phyloP scores from a whole-genome alignment of 92 coral and sea anemone species.

The Zoanthus gigantus region DNA sequence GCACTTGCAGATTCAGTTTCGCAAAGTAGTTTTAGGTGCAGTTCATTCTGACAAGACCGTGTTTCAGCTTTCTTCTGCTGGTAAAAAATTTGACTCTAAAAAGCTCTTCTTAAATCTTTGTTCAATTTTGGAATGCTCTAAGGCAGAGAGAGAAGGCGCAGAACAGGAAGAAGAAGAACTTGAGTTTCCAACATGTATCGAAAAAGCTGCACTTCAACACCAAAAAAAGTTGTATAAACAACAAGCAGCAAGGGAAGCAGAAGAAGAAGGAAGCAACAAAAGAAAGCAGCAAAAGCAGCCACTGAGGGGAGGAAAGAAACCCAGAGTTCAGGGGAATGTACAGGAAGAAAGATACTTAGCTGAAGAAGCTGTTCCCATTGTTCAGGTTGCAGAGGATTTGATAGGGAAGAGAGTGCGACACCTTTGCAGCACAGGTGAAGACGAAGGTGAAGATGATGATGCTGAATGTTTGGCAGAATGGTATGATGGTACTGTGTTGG shows the following conservation, averaged over 20 bases:
- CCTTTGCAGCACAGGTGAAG: conserved; percentile 3
- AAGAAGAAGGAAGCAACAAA: conserved; percentile 11
- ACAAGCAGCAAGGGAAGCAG: conserved; percentile 12
- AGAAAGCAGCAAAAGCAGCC: conserved; percentile 29
- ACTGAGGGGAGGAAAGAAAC: conserved; percentile 8
- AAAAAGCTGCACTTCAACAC: conserved; percentile 11
- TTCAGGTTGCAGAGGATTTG: conserved; percentile 22
- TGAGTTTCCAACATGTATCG: neutral
- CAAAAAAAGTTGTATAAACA: conserved; percentile 4
- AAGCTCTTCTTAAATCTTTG: conserved; percentile 17
- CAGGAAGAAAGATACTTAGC: neutral
- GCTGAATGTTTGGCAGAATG: conserved; percentile 15
- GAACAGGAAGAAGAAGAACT: conserved; percentile 1
- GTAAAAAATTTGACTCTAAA: conserved; percentile 6
- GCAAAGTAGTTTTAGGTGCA: conserved; percentile 18
- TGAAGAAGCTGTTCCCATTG: conserved; percentile 3
- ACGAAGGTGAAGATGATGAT: neutral
- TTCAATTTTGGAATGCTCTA: neutral
- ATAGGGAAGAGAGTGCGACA: conserved; percentile 20
- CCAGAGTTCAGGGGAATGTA: conserved; percentile 7
- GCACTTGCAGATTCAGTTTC: conserved; percentile 20
- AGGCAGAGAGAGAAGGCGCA: conserved; percentile 6
- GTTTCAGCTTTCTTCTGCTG: conserved; percentile 35
- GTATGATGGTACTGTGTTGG: conserved; percentile 29
- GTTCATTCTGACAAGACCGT: conserved; percentile 41